Percentiles rank a stretch among this genome's conserved stretches.
phyloP scores from a whole-genome alignment of 1,140 invertebrate species.

The Yoshiicerus persimilis region DNA sequence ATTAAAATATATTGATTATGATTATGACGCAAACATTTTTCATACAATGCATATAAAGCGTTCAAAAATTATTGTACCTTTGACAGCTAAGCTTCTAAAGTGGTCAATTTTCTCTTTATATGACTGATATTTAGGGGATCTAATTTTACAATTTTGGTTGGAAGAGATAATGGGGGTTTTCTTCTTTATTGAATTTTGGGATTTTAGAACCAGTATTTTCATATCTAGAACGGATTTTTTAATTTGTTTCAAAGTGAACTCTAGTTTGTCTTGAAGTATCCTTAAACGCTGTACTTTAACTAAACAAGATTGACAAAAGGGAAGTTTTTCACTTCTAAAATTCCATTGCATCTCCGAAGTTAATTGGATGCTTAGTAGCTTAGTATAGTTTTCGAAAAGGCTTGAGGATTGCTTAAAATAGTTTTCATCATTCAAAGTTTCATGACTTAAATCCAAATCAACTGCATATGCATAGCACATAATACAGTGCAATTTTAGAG shows the following conservation, averaged over 20 bases:
- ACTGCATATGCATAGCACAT: neutral
- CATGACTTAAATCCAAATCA: neutral
- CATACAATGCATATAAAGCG: too few species aligned
- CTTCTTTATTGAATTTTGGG: neutral
- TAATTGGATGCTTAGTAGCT: neutral
- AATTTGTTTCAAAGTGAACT: neutral
- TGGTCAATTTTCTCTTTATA: neutral
- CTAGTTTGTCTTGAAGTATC: neutral
- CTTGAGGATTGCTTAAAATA: neutral
- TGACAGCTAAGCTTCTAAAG: neutral
- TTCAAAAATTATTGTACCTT: too few species aligned
- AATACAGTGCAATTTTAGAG: neutral
- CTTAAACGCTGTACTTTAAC: neutral
- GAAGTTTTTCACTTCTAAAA: neutral
- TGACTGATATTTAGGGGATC: neutral
- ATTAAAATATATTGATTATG: too few species aligned
- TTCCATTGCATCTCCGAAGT: neutral
- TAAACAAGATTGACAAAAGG: neutral
- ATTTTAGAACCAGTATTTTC: neutral
- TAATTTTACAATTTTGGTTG: neutral
- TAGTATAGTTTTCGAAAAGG: neutral
- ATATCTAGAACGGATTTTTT: neutral
- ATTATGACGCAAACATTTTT: too few species aligned
- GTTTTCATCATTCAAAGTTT: neutral
- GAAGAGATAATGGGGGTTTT: neutral